Conservation (phyloP, 2,888 invertebrate genomes). For the Cephus sareptanus region DNA sequence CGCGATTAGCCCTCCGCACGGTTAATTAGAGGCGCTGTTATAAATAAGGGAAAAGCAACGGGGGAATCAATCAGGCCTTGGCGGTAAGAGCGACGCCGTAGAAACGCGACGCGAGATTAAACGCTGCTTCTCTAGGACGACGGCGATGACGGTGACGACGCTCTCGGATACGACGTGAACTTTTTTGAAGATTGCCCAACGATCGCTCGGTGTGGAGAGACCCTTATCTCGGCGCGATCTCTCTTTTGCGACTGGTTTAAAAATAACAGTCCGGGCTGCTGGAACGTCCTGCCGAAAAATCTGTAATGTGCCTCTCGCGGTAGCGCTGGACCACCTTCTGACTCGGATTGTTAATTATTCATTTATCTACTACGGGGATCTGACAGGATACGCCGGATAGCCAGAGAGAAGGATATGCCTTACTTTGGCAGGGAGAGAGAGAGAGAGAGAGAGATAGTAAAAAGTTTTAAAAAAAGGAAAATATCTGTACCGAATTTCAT, state of each 20-base stretch:
- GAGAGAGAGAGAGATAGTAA: not conserved
- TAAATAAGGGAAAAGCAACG: conserved; percentile 41
- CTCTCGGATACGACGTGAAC: not conserved
- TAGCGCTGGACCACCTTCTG: not conserved
- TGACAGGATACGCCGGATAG: not conserved
- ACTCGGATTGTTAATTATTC: not conserved
- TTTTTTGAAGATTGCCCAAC: not conserved
- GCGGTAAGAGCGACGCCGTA: not conserved
- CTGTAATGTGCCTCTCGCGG: not conserved
- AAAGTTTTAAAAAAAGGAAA: not conserved
- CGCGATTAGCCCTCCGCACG: conserved; percentile 47
- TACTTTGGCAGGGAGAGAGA: not conserved
- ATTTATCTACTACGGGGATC: not conserved
- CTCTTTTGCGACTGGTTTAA: not conserved
- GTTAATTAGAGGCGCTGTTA: conserved; percentile 52
- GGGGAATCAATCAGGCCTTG: conserved; percentile 44
- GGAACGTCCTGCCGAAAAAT: not conserved
- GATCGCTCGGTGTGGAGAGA: not conserved
- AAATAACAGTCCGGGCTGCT: not conserved
- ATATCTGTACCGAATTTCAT: not conserved
- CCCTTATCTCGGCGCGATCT: not conserved
- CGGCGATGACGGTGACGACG: not conserved
- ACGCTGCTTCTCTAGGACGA: not conserved
- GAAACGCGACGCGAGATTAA: not conserved
- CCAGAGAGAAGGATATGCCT: not conserved